Evolutionary conservation across 2,888 invertebrate species (phyloP), one percentile per base, ranked within the genome.

Genomic region (Polia nebulosa): DNA sequence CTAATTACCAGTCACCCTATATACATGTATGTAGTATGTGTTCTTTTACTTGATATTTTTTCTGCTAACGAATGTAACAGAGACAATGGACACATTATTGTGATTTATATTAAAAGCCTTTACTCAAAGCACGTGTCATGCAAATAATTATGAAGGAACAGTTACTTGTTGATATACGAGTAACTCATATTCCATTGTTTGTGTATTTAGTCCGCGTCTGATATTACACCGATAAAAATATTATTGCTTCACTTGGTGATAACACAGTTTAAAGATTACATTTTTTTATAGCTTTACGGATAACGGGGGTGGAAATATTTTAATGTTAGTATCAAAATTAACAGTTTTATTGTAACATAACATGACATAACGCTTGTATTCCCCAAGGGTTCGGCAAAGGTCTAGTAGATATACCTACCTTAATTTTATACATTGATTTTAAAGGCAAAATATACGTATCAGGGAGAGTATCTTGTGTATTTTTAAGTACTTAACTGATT

Each of bases 211-310:
- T n/a, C 6, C n/a, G 3, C 32, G 39, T 41, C 47, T 36, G 41
- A 55, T 41, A 41, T 49, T 8, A 22, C 34, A 55, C 25, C 55
- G 39, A 76, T 71, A 49, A 67, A 27, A 55, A 47, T 47, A 22
- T 13, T 15, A 53, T 75, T 34, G n/a, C 67, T 22, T 39, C 32
- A 66, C 41, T 55, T 41, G 2, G 22, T 51, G 76, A 65, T 36
- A 71, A 53, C 17, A 29, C 7, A 17, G 25, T 67, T 41, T 22
- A 55, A 55, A 55, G 68, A 63, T 72, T 72, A 69, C 1, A 45
- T 15, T 68, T 17, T 62, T 15, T 49, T 60, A 72, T 72, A 47
- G 25, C 11, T 7, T 39, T 20, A 17, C 11, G 20, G 22, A 72
- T 47, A 61, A 11, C 25, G 13, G 20, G 17, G 15, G 6, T 32